Base-by-base conservation (phyloP, 2,888 invertebrate genomes). In the Drosophila histrio region DNA sequence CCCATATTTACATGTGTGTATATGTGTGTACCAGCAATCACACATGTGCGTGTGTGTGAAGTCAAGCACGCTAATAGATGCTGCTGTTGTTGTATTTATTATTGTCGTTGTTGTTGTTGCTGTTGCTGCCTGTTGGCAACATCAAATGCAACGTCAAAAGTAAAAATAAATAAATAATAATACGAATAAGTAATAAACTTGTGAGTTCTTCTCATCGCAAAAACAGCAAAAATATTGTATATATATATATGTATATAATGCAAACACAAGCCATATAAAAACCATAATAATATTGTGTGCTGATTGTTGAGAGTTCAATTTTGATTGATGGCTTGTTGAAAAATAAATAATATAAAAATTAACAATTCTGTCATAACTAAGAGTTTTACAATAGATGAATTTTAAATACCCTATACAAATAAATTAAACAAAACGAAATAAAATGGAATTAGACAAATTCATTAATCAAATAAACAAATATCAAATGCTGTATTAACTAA, bases 291-390 rank as follows among this genome's bases (percentile, higher is more conserved):
- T 66, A 74, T 36, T 58, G 65, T 38, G 63, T 52, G 63, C 65
- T 58, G 78, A 79, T 82, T 69, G 64, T 43, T 17, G 39, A 58
- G 65, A 79, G 83, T 82, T 85, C 68, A 79, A 69, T 77, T 71
- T 68, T 85, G 83, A 81, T 81, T 79, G 86, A 81, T 71, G 61
- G 53, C 62, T 58, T 43, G 17, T 50, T 61, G 56, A 47, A 50
- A 66, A 78, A 50, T 53, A 62, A 43, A 59, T 28, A 50, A 50
- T 9, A 50, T 38, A 19, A 52, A 28, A 61, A 39, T 38, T 21
- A 52, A 41, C 17, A 74, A 61, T 36, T 39, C 8, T 43, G 38
- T 54, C 19, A 34, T 19, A 13, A 39, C 34, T 54, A 62, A 6
- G 11, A 8, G 1, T 17, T 9, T 5, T 3, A n/a, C 21, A 9